Conservation (phyloP, 2,797 vertebrate species). For the Poliocrania exsul region DNA sequence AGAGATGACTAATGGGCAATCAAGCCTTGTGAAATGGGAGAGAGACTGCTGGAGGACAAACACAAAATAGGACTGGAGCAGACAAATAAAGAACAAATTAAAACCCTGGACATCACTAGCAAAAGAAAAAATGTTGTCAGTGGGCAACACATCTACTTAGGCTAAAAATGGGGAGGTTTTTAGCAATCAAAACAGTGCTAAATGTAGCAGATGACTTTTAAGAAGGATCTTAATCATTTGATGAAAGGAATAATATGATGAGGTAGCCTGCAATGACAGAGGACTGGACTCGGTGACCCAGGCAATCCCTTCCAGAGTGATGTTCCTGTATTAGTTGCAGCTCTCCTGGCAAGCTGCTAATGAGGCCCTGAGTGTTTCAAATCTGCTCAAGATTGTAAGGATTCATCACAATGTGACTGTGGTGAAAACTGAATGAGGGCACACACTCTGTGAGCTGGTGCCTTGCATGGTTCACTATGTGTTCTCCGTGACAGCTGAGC, state of each 20-base stretch:
- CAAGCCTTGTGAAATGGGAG: neutral
- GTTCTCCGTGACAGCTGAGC: neutral
- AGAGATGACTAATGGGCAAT: neutral
- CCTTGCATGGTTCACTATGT: neutral
- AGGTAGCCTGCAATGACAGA: neutral
- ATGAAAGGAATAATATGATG: neutral
- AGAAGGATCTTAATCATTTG: neutral
- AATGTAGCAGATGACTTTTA: neutral
- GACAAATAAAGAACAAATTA: neutral
- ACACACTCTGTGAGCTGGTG: neutral
- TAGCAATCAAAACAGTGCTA: neutral
- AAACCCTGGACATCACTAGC: neutral
- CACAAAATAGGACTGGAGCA: neutral
- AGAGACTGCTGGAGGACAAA: neutral
- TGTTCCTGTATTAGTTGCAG: neutral
- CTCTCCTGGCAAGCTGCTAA: neutral
- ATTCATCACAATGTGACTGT: neutral
- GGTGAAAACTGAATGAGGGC: neutral
- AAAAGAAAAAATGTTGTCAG: neutral
- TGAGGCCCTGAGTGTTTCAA: neutral
- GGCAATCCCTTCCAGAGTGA: neutral
- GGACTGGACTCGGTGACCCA: neutral
- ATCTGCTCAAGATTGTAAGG: neutral
- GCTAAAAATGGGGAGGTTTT: neutral
- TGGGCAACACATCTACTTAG: neutral